These are phyloP conservation scores for Luperina testacea DNA, from an alignment of 2,888 invertebrate species.

Conservation along the genomic window DNA sequence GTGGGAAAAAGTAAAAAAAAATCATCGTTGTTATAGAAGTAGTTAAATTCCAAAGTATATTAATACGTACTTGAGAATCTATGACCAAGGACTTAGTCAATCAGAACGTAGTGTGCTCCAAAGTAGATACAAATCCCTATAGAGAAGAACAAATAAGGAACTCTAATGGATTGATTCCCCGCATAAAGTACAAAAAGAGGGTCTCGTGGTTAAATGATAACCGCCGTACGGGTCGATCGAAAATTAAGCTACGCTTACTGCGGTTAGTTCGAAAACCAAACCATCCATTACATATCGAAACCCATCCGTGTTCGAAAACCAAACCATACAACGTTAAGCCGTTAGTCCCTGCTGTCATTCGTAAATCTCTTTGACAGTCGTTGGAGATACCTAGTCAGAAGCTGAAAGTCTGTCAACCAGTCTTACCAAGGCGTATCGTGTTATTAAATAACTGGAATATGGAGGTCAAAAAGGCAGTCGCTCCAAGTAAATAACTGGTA, in stretches of 20 bases:
- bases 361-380: not conserved
- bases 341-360: not conserved
- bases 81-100: not conserved
- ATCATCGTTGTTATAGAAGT: not conserved
- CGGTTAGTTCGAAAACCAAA: not conserved
- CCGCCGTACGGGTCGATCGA: not conserved
- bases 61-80: not conserved
- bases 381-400: not conserved
- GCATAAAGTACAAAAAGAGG: not conserved
- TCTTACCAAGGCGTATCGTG: not conserved
- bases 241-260: not conserved
- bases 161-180: not conserved
- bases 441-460: too few relatives aligned
- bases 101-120: not conserved
- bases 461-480: not conserved
- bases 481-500: not conserved
- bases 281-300: not conserved
- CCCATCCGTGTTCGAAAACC: not conserved
- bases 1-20: too few relatives aligned
- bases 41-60: not conserved
- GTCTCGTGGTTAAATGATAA: not conserved
- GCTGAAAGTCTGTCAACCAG: not conserved
- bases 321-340: not conserved
- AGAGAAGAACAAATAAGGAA: not conserved
- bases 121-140: not conserved